Base-by-base conservation (phyloP, 2,797 vertebrate genomes). In the Anniella stebbinsi region DNA sequence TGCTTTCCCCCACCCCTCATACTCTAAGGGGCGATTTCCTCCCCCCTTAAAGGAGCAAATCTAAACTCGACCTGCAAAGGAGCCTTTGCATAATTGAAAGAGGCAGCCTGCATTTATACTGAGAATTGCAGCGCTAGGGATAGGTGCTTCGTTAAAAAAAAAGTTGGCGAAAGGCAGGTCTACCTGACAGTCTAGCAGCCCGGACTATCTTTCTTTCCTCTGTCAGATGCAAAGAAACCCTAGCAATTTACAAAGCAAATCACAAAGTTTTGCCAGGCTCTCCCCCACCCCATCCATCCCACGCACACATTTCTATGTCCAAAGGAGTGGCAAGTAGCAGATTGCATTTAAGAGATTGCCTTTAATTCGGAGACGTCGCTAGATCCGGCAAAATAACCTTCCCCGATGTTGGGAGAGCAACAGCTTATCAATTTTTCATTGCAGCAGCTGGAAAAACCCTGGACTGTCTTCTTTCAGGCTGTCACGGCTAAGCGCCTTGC, bases 401-500 rank as follows among this genome's bases (percentile, higher is more conserved):
- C 86, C 78, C 80, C 70, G 66, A 25, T 1, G 70, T 88, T 67
- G 87, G 33, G 78, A 83, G 88, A 91, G 90, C 87, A 90, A 82
- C 66, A 89, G 87, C 92, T 92, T 84, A 88, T 95, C 93, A 94
- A 10, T 82, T 91, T 90, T 93, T 93, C 90, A 93, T 45, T 80
- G 86, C 87, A 82, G 88, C 38, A 87, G 88, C 63, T 51, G 28
- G 84, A 93, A 95, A 88, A 41, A 23, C 75, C 90, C 89, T 23
- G 28, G 84, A 90, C 69, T 15, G 63, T 41, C 66, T 89, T 87
- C 93, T 90, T 92, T 85, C 84, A 87, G 38, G 89, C 83, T 91
- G 76, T 86, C 38, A 7, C 89, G 88, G 36, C 84, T 82, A 48
- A 93, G 86, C 48, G 1, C 63, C 77, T 90, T 93, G 94, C 88